Base-by-base conservation (phyloP, 2,797 vertebrate species). In the Acestrorhynchus altus region DNA sequence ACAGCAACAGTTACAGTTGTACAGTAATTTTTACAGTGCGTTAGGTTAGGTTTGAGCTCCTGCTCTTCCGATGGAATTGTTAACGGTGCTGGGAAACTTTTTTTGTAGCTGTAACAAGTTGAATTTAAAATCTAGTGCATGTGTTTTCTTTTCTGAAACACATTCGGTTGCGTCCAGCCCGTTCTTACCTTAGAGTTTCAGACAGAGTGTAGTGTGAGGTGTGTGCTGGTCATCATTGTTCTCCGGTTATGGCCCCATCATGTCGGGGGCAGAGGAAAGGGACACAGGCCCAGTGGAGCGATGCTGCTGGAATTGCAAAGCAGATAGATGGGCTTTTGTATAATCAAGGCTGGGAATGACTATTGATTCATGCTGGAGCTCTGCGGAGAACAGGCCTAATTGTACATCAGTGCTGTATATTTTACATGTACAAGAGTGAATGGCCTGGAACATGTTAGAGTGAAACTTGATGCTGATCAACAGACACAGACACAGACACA, bases 281-380 rank as follows among this genome's bases (percentile, higher is more conserved):
- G 49, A 35, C 66, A 52, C 69, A 71, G 66, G 75, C 59, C 67
- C 69, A 73, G 42, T 40, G 22, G 54, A 72, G 66, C 78, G 61
- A 72, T 78, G 64, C 70, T 65, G 78, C 76, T 72, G 65, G 80
- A 83, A 83, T 82, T 78, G 65, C 78, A 86, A 84, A 85, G 79
- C 39, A 81, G 83, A 64, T 79, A 70, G 28, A 47, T 81, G 65
- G 35, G 52, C 49, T 81, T 79, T 68, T 83, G 51, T 85, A 82
- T 83, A 81, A 86, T 86, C 65, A 87, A 82, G 52, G 47, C 76
- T 47, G 82, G 59, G 28, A 77, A 83, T 84, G 85, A 82, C 72
- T 84, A 84, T 83, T 83, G 85, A 86, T 81, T 83, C 78, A 72
- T 75, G 64, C 65, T 72, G 60, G 74, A 73, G 72, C 40, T 69